Evolutionary conservation across 92 coral and sea anemone species (phyloP).

Genomic region (Zoanthus sansibaricus): DNA sequence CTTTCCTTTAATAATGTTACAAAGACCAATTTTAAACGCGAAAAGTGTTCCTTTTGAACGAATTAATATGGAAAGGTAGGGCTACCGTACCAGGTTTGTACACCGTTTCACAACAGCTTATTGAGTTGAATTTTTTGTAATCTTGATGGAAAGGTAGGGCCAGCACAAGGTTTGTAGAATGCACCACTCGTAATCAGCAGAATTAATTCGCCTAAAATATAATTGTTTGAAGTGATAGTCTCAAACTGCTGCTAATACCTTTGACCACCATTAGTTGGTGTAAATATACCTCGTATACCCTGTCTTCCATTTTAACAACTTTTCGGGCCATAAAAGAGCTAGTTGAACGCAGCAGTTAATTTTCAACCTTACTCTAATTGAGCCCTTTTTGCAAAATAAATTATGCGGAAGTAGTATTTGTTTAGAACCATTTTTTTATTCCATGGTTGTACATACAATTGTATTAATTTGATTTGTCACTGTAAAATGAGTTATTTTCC

Average conservation of each 20-base stretch:
- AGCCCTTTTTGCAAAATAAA: neutral
- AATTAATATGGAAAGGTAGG: slow-evolving; percentile 68
- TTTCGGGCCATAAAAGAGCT: neutral
- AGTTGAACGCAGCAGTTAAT: neutral
- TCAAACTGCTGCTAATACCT: neutral
- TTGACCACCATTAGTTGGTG: neutral
- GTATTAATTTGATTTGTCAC: neutral
- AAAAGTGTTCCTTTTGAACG: slow-evolving; percentile 8
- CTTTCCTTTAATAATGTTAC: too few relatives aligned
- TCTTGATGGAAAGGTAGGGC: slow-evolving; percentile 53
- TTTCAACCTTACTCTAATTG: neutral
- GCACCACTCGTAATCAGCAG: slow-evolving; percentile 11
- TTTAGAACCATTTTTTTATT: neutral
- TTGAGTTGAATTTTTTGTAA: slow-evolving; percentile 3
- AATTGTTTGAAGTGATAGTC: neutral
- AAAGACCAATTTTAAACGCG: neutral
- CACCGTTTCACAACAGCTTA: neutral
- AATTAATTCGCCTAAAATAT: neutral
- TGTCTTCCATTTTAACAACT: neutral
- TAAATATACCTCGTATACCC: neutral
- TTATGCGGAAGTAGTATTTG: neutral
- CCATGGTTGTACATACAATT: neutral
- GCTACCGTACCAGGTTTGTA: slow-evolving; percentile 68
- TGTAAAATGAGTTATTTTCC: neutral
- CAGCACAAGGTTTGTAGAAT: slow-evolving; percentile 43